Conservation (phyloP, 2,797 vertebrate genomes). For the Gymnoscopelus braueri region DNA sequence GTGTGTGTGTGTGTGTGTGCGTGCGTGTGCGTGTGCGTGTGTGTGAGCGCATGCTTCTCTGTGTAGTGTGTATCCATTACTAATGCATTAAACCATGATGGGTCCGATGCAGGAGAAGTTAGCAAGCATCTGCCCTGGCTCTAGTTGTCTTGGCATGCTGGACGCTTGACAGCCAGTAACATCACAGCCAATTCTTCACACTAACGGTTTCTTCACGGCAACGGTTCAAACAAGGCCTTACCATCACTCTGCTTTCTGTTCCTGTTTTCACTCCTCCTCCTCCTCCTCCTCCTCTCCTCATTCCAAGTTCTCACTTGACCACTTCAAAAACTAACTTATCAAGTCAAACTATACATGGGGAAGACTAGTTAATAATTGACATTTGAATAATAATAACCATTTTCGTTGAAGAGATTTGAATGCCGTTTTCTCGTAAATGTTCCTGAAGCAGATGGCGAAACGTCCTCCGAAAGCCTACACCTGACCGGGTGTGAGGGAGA, state of each 20-base stretch:
- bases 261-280: constrained; percentile 13
- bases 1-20: neutral
- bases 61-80: constrained; percentile 46
- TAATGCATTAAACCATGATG: constrained; percentile 44
- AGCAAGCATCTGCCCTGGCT: constrained; percentile 9
- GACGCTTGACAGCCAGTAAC: neutral
- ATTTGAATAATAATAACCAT: too few relatives aligned
- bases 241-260: constrained; percentile 12
- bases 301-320: constrained; percentile 7
- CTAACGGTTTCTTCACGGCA: neutral
- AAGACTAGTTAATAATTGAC: too few relatives aligned
- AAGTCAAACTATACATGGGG: too few relatives aligned
- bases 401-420: too few relatives aligned
- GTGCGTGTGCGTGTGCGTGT: neutral
- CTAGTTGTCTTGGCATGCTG: neutral
- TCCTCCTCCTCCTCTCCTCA: constrained; percentile 21
- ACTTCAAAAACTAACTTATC: too few relatives aligned
- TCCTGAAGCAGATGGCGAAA: constrained; percentile 66
- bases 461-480: constrained; percentile 61
- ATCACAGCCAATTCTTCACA: neutral
- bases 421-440: neutral
- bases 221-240: constrained; percentile 1
- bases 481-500: constrained; percentile 53
- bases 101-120: constrained; percentile 11
- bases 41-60: constrained; percentile 10